phyloP scores from a whole-genome alignment of 2,797 vertebrate genomes.

The Forpus xanthops region DNA sequence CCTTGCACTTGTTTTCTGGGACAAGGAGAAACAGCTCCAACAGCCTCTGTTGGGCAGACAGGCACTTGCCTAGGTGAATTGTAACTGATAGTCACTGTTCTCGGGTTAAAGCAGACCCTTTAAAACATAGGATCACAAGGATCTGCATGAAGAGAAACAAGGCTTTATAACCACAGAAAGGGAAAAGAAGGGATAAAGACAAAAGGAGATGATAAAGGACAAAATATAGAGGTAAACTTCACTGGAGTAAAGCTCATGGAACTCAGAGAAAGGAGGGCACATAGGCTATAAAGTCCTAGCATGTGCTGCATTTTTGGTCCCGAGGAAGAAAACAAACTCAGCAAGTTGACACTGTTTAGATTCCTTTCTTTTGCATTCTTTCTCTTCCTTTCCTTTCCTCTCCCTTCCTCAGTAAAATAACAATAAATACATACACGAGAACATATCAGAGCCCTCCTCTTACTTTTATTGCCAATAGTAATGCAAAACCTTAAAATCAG shows the following conservation, averaged over 20 bases:
- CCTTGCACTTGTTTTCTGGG: accelerated
- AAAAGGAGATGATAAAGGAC: neutral
- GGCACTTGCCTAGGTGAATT: neutral
- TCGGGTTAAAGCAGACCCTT: neutral
- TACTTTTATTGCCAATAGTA: neutral
- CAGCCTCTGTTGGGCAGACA: neutral
- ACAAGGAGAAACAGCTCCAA: neutral
- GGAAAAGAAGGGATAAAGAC: neutral
- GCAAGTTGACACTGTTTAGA: neutral
- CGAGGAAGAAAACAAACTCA: neutral
- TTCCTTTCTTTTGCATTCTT: neutral
- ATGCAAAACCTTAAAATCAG: neutral
- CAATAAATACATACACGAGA: neutral
- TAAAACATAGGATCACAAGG: neutral
- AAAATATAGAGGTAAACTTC: neutral
- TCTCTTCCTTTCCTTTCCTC: neutral
- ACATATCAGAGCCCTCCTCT: neutral
- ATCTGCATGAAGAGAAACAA: neutral
- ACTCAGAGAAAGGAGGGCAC: neutral
- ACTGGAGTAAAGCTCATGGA: accelerated
- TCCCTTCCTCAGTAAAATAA: neutral
- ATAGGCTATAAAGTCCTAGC: neutral
- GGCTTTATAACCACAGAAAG: neutral
- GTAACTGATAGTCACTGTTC: neutral
- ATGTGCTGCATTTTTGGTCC: neutral